Base-by-base conservation (phyloP, 2,797 vertebrate genomes). In the Avahi laniger region DNA sequence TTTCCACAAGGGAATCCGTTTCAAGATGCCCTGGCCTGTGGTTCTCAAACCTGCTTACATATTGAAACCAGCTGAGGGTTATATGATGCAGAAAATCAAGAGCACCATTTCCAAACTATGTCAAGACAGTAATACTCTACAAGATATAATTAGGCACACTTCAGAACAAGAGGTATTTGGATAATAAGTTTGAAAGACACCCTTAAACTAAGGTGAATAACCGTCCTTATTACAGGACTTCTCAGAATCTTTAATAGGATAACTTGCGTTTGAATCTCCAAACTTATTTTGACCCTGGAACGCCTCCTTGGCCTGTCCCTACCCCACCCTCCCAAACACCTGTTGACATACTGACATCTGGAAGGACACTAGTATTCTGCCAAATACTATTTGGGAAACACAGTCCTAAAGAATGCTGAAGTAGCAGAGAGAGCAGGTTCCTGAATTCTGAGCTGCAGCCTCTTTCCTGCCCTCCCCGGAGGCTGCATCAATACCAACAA, bases 251-350 rank as follows among this genome's bases (percentile, higher is more conserved):
- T 85, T 63, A 78, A 35, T 28, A n/a, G 30, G 33, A 38, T 46
- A 20, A 91, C 73, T 65, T 89, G 41, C 30, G 24, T 41, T 22
- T 65, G 17, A 63, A 57, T 70, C 46, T 43, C 61, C 61, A 87
- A 89, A 85, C 14, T 82, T 89, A 50, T 67, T 73, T 89, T 57
- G 43, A 54, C 12, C n/a, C 33, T 89, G 87, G 52, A 95, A 85
- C 17, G 50, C 54, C 87, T 65, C 50, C 41, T 79, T 84, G 46
- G 41, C 54, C 24, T 76, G 1, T 80, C 41, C 38, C 28, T 75
- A 61, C 28, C 24, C 4, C 8, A 30, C 30, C 11, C 17, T 65
- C 24, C 48, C 38, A 50, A 86, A 54, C 46, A 90, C 54, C n/a
- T 63, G 22, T 35, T 46, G 4, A 20, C 41, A 22, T 43, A 22